These are phyloP conservation scores for Radopholus similis DNA, from an alignment of 1,140 invertebrate species.

Conservation along the genomic window DNA sequence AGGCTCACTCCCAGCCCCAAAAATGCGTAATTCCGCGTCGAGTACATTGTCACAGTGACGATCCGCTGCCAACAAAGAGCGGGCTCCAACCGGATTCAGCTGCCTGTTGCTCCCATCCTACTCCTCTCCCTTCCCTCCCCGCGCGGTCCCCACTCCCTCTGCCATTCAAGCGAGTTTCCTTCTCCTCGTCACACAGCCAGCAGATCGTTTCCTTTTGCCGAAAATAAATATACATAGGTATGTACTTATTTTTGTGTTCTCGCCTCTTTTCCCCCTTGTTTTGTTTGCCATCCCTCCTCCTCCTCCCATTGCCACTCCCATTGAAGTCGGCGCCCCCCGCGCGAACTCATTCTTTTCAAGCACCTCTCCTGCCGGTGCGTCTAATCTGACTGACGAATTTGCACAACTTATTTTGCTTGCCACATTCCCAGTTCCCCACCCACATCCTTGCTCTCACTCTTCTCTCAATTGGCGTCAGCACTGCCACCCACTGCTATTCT, in stretches of 20 bases:
- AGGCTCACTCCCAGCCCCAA: neutral
- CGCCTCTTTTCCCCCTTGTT: neutral
- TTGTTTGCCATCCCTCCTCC: neutral
- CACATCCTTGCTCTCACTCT: no score
- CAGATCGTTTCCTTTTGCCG: neutral
- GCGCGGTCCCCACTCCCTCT: no score
- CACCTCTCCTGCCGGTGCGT: neutral
- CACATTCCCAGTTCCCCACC: no score
- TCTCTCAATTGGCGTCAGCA: no score
- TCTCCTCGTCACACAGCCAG: neutral
- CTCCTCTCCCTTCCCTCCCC: neutral
- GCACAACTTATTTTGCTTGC: no score
- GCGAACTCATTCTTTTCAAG: neutral
- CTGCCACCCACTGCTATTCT: no score
- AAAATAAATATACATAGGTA: neutral
- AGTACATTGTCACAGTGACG: neutral
- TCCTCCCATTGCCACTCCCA: neutral
- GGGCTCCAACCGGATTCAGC: neutral
- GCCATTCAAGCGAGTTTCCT: neutral
- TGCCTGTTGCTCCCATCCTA: no score
- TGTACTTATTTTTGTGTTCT: neutral
- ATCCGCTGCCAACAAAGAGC: neutral
- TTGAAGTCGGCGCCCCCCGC: neutral
- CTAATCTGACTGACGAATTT: no score
- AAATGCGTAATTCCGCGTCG: neutral